Evolutionary conservation across 2,113 vertebrate genomes (phyloP).

Genomic region (Dasyurus viverrinus): DNA sequence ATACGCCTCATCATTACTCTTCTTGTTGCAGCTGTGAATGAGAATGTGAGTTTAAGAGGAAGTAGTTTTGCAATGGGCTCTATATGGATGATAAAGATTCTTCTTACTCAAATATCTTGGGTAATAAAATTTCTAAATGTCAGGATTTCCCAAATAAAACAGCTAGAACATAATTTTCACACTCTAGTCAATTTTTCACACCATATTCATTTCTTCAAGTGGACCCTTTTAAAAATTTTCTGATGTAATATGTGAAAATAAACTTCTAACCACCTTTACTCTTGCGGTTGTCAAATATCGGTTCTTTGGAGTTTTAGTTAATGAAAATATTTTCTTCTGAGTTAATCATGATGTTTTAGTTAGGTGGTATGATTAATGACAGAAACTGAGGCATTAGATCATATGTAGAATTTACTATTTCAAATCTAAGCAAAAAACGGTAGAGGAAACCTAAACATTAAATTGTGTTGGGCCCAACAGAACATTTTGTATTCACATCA

Average conservation of each 20-base stretch:
- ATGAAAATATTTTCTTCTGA: conserved; percentile 43
- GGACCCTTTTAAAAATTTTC: background rate
- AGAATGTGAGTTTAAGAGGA: background rate
- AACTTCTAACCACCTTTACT: conserved; percentile 27
- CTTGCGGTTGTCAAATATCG: conserved; percentile 32
- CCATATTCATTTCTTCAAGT: conserved; percentile 30
- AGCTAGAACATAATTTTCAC: conserved; percentile 45
- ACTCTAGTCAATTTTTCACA: conserved; percentile 58
- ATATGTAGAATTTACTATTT: conserved; percentile 34
- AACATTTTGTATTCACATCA: background rate
- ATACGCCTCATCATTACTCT: background rate
- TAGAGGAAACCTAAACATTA: background rate
- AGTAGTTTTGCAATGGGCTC: conserved; percentile 50
- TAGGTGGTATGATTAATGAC: conserved; percentile 12
- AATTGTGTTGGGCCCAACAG: background rate
- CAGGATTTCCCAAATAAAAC: conserved; percentile 61
- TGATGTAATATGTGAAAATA: conserved; percentile 42
- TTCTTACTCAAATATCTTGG: conserved; percentile 8
- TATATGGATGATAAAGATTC: conserved; percentile 29
- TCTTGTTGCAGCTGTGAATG: conserved; percentile 17
- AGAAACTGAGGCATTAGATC: conserved; percentile 14
- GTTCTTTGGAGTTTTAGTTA: conserved; percentile 26
- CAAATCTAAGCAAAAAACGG: conserved; percentile 16
- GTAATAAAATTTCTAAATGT: conserved; percentile 42
- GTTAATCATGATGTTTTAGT: conserved; percentile 34